Conservation (phyloP, 1,140 invertebrate genomes). For the Trichonephila clavipes region DNA sequence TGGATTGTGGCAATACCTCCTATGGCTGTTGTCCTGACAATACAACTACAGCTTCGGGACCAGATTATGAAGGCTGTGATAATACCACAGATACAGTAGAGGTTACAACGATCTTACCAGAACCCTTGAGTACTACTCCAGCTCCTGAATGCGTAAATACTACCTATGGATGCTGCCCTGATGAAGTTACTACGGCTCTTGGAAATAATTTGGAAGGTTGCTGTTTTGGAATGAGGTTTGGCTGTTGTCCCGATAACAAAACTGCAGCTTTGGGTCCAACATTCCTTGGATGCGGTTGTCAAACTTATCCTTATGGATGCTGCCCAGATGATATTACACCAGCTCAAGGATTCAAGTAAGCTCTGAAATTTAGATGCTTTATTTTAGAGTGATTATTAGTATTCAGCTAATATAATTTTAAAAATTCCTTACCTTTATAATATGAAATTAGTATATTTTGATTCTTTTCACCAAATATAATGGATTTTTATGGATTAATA, state of each 20-base stretch:
- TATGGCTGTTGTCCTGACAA: conserved; percentile 89
- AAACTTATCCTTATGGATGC: conserved; percentile 83
- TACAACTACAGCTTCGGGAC: conserved; percentile 89
- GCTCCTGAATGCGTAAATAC: conserved; percentile 82
- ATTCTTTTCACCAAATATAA: neutral
- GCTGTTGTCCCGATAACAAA: conserved; percentile 89
- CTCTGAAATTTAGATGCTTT: neutral
- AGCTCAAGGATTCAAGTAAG: conserved; percentile 84
- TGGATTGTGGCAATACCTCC: conserved; percentile 84
- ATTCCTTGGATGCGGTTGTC: conserved; percentile 79
- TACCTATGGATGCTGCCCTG: conserved; percentile 91
- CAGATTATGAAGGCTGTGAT: conserved; percentile 88
- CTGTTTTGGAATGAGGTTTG: conserved; percentile 89
- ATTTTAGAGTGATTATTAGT: too few relatives aligned
- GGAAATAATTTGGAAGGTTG: conserved; percentile 87
- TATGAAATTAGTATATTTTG: neutral
- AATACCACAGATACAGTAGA: neutral
- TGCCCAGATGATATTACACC: conserved; percentile 93
- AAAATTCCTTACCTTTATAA: too few relatives aligned
- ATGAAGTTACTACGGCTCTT: conserved; percentile 86
- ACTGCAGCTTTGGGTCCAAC: conserved; percentile 84
- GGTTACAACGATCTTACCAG: neutral
- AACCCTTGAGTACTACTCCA: neutral
- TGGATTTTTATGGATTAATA: too few relatives aligned
- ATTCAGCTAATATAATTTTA: too few relatives aligned